These are phyloP conservation scores for Drosophila nr. fundita DNA, from an alignment of 2,888 invertebrate genomes.

Conservation along the genomic window DNA sequence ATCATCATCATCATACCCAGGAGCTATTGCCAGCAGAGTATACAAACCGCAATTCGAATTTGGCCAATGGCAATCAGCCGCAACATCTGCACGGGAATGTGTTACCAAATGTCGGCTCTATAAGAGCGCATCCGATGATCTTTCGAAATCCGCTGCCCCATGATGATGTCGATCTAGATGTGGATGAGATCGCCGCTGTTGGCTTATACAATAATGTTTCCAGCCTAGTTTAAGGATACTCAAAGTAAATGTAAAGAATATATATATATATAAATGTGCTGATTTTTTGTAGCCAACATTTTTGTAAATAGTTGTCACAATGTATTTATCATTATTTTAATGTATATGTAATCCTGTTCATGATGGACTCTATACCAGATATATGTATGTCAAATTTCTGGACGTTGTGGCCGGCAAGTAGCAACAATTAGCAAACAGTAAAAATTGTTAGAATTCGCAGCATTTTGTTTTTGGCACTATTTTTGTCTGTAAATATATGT, in stretches of 20 bases:
- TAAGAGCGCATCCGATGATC: conserved; percentile 17
- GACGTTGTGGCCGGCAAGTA: conserved; percentile 28
- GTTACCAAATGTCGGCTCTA: conserved; percentile 11
- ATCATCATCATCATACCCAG: conserved; percentile 31
- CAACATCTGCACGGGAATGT: conserved; percentile 14
- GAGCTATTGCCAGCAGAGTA: conserved; percentile 13
- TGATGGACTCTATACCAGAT: conserved; percentile 29
- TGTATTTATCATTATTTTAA: conserved; percentile 57
- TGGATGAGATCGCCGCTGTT: conserved; percentile 57
- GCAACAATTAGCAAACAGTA: conserved; percentile 19
- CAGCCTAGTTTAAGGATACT: conserved; percentile 53
- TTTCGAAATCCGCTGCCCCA: conserved; percentile 30
- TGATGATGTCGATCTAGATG: conserved; percentile 43
- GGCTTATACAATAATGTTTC: conserved; percentile 72
- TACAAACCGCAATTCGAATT: conserved; percentile 6
- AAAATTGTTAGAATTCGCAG: conserved; percentile 40
- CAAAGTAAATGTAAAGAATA: conserved; percentile 21
- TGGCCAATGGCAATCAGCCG: conserved; percentile 28
- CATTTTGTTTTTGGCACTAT: conserved; percentile 51
- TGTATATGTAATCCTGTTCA: conserved; percentile 39
- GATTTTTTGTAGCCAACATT: conserved; percentile 32
- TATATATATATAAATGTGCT: conserved; percentile 23
- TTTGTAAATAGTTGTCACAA: conserved; percentile 64
- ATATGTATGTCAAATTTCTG: conserved; percentile 14
- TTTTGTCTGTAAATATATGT: conserved; percentile 54